phyloP scores from a whole-genome alignment of 2,113 vertebrate genomes.

The Kryptolebias marmoratus region DNA sequence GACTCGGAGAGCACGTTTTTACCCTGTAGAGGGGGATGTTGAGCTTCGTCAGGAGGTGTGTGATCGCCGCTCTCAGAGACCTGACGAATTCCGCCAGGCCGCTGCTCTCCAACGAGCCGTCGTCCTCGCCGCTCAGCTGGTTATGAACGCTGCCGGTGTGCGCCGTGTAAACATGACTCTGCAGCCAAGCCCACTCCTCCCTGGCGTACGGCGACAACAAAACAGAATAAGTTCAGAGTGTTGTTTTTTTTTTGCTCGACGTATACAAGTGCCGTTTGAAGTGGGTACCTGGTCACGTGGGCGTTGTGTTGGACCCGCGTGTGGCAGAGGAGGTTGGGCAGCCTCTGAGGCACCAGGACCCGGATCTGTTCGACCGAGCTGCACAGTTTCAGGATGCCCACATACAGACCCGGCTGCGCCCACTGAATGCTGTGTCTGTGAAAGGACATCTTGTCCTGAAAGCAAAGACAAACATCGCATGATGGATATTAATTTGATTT shows the following conservation, averaged over 20 bases:
- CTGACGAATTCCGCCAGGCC: conserved; percentile 68
- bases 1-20: conserved; percentile 2
- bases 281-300: conserved; percentile 77
- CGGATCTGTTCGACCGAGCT: conserved; percentile 82
- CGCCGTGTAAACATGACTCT: conserved; percentile 70
- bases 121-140: conserved; percentile 50
- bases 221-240: neutral
- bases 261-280: neutral
- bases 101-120: conserved; percentile 56
- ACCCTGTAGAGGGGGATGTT: conserved; percentile 83
- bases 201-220: conserved; percentile 48
- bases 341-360: conserved; percentile 79
- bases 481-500: neutral
- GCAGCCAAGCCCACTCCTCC: conserved; percentile 83
- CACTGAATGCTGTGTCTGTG: conserved; percentile 78
- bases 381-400: conserved; percentile 82
- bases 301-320: conserved; percentile 75
- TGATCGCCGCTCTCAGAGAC: conserved; percentile 74
- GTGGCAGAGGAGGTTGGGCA: conserved; percentile 81
- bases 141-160: conserved; percentile 48
- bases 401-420: conserved; percentile 77
- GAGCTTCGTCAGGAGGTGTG: conserved; percentile 79
- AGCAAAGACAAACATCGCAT: conserved; percentile 1
- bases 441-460: conserved; percentile 77
- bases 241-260: neutral